A percentile compares a stretch with the other conserved stretches of the same genome.
These are phyloP conservation scores for Pammene aurita DNA, from an alignment of 2,888 invertebrate genomes.

Conservation along the genomic window DNA sequence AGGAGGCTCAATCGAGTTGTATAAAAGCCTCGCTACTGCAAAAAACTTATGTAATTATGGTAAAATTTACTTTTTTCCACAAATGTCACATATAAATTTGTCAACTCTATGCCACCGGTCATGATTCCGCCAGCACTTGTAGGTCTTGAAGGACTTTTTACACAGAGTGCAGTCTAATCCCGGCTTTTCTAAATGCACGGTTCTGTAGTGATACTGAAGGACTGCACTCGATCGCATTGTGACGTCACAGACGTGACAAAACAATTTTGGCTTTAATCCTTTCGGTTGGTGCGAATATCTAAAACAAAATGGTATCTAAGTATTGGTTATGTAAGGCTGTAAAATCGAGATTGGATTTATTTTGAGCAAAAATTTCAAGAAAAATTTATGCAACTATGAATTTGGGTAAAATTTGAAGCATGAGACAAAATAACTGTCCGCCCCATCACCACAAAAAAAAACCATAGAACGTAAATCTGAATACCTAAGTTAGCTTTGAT, in stretches of 20 bases:
- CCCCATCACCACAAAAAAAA: no score
- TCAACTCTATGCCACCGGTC: constrained; percentile 40
- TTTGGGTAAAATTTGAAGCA: no score
- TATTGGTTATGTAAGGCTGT: not conserved
- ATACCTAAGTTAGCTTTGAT: no score
- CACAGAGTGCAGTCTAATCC: constrained; percentile 42
- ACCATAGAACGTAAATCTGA: no score
- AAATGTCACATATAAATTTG: constrained; percentile 44
- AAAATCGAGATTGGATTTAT: no score
- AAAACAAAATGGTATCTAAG: constrained; percentile 47
- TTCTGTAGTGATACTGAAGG: constrained; percentile 65
- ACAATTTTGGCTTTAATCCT: constrained; percentile 35
- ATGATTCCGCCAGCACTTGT: constrained; percentile 43
- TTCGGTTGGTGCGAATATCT: constrained; percentile 54
- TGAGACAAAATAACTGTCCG: no score
- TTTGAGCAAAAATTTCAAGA: no score
- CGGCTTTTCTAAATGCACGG: constrained; percentile 42
- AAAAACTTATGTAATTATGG: no score
- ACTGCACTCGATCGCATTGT: constrained; percentile 40
- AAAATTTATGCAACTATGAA: no score
- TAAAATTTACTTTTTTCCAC: constrained; percentile 42
- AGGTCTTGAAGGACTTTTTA: constrained; percentile 42
- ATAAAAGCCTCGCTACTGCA: not conserved
- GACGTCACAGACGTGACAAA: constrained; percentile 57
- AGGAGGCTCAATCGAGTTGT: not conserved